phyloP scores from a whole-genome alignment of 2,888 invertebrate species.

The Drosophila quinaria region DNA sequence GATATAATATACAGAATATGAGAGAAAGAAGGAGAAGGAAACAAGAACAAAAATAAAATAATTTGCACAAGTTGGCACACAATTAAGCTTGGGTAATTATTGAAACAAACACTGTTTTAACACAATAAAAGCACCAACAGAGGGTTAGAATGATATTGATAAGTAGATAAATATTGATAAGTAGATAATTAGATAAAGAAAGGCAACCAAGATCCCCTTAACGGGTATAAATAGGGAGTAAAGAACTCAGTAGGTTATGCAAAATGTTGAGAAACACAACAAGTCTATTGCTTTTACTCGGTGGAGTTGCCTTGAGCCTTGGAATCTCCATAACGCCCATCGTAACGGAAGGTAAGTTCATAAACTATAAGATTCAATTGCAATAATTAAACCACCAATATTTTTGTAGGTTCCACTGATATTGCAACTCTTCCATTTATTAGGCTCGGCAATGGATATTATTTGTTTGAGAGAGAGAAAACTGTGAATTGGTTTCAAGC shows the following conservation, averaged over 20 bases:
- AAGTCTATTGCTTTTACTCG: not conserved
- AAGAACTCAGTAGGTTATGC: not conserved
- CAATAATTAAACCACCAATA: not conserved
- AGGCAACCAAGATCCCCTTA: not conserved
- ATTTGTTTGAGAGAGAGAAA: conserved; percentile 15
- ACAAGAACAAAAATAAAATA: no score
- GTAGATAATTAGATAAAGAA: not conserved
- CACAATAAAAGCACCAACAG: no score
- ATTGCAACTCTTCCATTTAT: conserved; percentile 12
- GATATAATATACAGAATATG: no score
- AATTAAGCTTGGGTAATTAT: no score
- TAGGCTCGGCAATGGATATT: conserved; percentile 27
- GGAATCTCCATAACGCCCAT: conserved; percentile 1
- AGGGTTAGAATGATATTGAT: no score
- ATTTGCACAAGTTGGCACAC: no score
- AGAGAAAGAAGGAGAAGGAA: no score
- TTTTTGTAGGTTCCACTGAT: not conserved
- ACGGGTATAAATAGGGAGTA: not conserved
- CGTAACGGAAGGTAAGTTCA: not conserved
- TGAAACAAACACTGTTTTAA: no score
- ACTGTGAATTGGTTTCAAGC: conserved; percentile 30
- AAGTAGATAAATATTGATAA: no score
- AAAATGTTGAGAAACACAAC: conserved; percentile 2
- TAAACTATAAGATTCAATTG: no score
- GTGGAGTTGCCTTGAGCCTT: not conserved